Evolutionary conservation across 2,113 vertebrate genomes (phyloP), one percentile per base, ranked within the genome.

Genomic region (Pimephales promelas): DNA sequence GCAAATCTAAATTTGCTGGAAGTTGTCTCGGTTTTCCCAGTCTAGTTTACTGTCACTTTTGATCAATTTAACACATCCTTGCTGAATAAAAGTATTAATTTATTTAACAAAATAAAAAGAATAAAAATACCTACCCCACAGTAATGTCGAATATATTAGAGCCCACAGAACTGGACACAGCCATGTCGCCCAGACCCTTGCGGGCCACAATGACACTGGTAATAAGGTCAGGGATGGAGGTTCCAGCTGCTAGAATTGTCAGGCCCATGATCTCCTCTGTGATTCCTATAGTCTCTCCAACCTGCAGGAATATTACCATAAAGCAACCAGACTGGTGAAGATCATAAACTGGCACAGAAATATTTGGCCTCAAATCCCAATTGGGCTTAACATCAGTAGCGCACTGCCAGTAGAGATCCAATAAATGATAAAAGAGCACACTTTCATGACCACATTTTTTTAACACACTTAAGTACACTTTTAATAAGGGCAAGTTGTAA

Each of bases 81-180:
- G 10, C 10, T 40, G 7, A 36, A 66, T 10, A 22, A 10, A 68
- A 36, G 18, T 36, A 36, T 68, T 0, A 0, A 5, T 43, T 49
- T 49, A 7, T 47, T 64, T 3, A 9, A 64, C 8, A 9, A 34
- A 66, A 49, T 5, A 49, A 5, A 49, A 5, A 16, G 3, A 34
- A 18, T 31, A 28, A 24, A 68, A 40, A 22, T 2, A n/a, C 31
- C 1, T 68, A 89, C 88, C 88, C 88, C 36, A 89, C 77, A 5
- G 94, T 94, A 84, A 94, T 94, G 89, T 94, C 94, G 2, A 94
- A 94, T 85, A 94, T 94, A 90, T 94, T 94, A 18, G 92, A 93
- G 10, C 94, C 93, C 75, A 94, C 93, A 0, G 93, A 94, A 89
- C 93, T 94, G 87, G 93, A 94, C 85, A 94, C 93, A 0, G 93